Evolutionary conservation across 2,797 vertebrate species (phyloP), one percentile per base, ranked within the genome.

Genomic region (Toxotes lorentzi): DNA sequence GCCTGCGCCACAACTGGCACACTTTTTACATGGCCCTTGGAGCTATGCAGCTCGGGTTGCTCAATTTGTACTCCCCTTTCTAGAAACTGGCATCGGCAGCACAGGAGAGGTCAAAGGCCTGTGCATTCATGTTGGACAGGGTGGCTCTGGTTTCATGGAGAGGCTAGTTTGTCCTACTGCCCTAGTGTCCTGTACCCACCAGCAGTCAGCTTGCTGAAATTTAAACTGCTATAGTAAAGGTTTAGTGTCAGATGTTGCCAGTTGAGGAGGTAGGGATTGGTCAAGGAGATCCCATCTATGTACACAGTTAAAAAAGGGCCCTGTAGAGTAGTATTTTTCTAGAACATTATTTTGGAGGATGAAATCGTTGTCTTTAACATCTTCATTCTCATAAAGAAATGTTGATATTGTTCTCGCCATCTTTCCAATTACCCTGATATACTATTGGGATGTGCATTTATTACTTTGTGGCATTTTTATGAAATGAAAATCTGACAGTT

Each of bases 141-240:
- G 40, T 48, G 67, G 62, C 76, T 91, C 80, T 82, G 72, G 86
- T 93, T 92, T 87, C 91, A 81, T 50, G 70, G 73, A 79, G 53
- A 67, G 24, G 56, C 62, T 48, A 60, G 73, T 30, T 66, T 91
- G 91, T 73, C 91, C 92, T 70, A 87, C 88, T 93, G 87, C 87
- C 86, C 91, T 62, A 89, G 80, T 89, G 66, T 88, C 79, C 64
- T 73, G 13, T 45, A 69, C 38, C 67, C 61, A 64, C 64, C 54
- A 81, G 63, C 61, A 40, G 65, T 54, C 70, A 38, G 38, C 67
- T 70, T 60, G 72, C 54, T 64, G 76, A 85, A 78, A 68, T 65
- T 60, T 41, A 65, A 85, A 78, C 72, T 13, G 32, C 61, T 74
- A 6, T 38, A 19, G 57, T 45, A 5, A 53, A 76, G 54, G 65